A percentile compares a stretch with the other conserved stretches of the same genome.
These are phyloP conservation scores for Drosophila kikkawai DNA, from an alignment of 1,140 invertebrate genomes.

Conservation along the genomic window DNA sequence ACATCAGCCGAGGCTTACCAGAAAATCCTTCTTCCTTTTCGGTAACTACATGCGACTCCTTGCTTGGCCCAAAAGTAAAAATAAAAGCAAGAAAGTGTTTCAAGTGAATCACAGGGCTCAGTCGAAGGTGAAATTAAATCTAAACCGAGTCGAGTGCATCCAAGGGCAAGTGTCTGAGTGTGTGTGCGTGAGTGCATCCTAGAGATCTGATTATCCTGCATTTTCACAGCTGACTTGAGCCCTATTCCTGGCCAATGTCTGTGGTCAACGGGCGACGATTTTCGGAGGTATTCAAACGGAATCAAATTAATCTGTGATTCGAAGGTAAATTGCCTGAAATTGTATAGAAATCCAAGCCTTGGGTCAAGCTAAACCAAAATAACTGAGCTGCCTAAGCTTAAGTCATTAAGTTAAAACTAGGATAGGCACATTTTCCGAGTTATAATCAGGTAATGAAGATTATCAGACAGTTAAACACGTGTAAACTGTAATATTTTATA, in stretches of 20 bases:
- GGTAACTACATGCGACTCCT: constrained; percentile 30
- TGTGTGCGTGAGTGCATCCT: constrained; percentile 22
- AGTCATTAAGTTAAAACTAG: not conserved
- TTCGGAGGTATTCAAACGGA: constrained; percentile 15
- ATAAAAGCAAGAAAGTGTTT: not conserved
- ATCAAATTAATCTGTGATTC: constrained; percentile 1
- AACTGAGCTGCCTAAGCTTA: not conserved
- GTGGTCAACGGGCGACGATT: constrained; percentile 9
- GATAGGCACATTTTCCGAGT: not conserved
- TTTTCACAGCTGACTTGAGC: constrained; percentile 63
- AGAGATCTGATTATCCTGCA: constrained; percentile 47
- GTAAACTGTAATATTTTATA: no score
- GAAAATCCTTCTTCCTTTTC: constrained; percentile 22
- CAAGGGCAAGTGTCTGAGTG: constrained; percentile 2
- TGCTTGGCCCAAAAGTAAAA: not conserved
- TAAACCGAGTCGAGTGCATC: constrained; percentile 31
- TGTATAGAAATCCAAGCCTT: constrained; percentile 12
- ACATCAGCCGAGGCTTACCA: constrained; percentile 57
- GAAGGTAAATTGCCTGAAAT: not conserved
- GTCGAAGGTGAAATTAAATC: constrained; percentile 50
- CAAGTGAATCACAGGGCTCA: constrained; percentile 17
- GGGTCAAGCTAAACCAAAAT: not conserved
- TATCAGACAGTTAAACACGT: no score
- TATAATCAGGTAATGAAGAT: not conserved
- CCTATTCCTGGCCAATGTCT: constrained; percentile 28